These are phyloP conservation scores for Prostheceraeus crozeri DNA, from an alignment of 2,888 invertebrate genomes.

Conservation along the genomic window DNA sequence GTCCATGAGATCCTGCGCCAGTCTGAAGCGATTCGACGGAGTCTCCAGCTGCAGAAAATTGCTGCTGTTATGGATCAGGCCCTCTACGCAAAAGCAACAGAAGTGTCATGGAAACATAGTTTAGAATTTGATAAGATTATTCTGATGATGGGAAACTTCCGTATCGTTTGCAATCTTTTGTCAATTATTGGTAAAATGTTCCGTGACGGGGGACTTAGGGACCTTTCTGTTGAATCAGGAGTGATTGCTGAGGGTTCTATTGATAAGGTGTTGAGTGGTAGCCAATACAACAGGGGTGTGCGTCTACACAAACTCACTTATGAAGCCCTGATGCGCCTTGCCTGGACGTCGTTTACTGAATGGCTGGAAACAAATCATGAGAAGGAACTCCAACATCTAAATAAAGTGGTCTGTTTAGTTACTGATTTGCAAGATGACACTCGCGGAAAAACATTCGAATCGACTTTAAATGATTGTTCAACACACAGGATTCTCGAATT, in stretches of 20 bases:
- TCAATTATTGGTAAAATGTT: slow-evolving; percentile 42
- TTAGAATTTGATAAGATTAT: slow-evolving; percentile 31
- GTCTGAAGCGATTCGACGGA: slow-evolving; percentile 35
- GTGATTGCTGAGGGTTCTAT: slow-evolving; percentile 42
- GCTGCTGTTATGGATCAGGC: slow-evolving; percentile 41
- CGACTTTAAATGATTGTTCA: no score
- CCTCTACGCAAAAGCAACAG: slow-evolving; percentile 40
- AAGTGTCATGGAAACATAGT: slow-evolving; percentile 38
- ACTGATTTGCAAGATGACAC: no score
- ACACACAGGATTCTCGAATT: no score
- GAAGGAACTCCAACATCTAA: no score
- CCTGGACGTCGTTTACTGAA: slow-evolving; percentile 34
- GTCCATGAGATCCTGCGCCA: slow-evolving; percentile 40
- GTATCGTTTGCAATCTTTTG: slow-evolving; percentile 34
- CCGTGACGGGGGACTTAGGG: slow-evolving; percentile 40
- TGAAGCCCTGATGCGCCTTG: slow-evolving; percentile 41
- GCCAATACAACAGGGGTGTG: slow-evolving; percentile 33
- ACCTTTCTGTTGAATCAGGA: slow-evolving; percentile 41
- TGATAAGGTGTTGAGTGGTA: slow-evolving; percentile 37
- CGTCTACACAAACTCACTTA: slow-evolving; percentile 40
- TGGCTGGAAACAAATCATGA: slow-evolving; percentile 39
- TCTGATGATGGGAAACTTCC: slow-evolving; percentile 40
- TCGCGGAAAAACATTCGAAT: no score
- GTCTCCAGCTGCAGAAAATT: slow-evolving; percentile 35
- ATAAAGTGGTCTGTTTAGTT: no score